phyloP scores from a whole-genome alignment of 2,888 invertebrate species.

The Scotopteryx bipunctaria region DNA sequence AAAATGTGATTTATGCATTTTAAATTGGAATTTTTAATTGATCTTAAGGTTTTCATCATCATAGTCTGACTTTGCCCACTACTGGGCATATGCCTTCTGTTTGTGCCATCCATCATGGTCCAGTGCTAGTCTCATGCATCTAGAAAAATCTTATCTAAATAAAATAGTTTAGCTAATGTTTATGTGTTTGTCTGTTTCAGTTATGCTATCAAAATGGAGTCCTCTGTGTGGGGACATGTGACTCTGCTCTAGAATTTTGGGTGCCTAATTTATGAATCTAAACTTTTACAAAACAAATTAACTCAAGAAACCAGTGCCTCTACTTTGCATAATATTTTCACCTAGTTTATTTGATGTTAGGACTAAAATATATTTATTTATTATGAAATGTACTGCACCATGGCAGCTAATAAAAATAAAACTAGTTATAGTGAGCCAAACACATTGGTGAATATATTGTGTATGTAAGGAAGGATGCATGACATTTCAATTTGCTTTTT shows the following conservation, averaged over 20 bases:
- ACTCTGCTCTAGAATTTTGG: slow-evolving; percentile 79
- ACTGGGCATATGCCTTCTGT: no score
- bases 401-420: not conserved
- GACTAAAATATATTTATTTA: not conserved
- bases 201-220: slow-evolving; percentile 73
- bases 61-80: no score
- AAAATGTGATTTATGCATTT: no score
- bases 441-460: no score
- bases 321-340: slow-evolving; percentile 16
- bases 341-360: not conserved
- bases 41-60: no score
- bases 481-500: not conserved
- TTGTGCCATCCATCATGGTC: no score
- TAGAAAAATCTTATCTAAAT: no score
- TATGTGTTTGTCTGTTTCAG: slow-evolving; percentile 56
- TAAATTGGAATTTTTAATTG: no score
- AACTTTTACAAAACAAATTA: not conserved
- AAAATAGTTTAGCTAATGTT: not conserved
- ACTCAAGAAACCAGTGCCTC: not conserved
- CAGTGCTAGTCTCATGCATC: no score
- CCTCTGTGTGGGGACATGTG: slow-evolving; percentile 77
- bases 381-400: not conserved
- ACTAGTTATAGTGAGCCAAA: not conserved
- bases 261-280: slow-evolving; percentile 56
- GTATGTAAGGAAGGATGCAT: no score